These are phyloP conservation scores for Coronaproctus castanopsis DNA, from an alignment of 2,888 invertebrate genomes.

Conservation along the genomic window DNA sequence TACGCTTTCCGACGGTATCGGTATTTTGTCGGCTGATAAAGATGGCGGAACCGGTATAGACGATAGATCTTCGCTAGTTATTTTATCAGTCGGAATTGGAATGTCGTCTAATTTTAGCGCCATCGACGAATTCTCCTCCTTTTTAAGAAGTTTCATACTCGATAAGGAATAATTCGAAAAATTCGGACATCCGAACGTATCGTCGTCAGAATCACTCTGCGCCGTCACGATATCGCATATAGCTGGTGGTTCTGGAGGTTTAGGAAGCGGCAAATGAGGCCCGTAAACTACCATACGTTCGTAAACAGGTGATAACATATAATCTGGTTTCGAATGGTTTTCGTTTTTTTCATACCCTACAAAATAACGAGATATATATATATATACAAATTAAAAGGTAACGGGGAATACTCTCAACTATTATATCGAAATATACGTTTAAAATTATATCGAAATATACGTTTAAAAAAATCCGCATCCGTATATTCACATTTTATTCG, in stretches of 20 bases:
- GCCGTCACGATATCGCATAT: slow-evolving; percentile 7
- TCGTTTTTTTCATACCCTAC: too few species aligned
- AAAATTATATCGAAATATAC: too few species aligned
- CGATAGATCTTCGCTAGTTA: not conserved
- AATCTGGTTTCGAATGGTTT: not conserved
- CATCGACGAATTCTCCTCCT: slow-evolving; percentile 6
- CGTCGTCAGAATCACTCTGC: slow-evolving; percentile 25
- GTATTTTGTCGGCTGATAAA: too few species aligned
- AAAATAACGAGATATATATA: too few species aligned
- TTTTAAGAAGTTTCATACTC: slow-evolving; percentile 45
- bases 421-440: too few species aligned
- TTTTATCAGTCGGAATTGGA: not conserved
- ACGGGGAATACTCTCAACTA: too few species aligned
- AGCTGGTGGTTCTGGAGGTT: slow-evolving; percentile 29
- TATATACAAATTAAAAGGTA: too few species aligned
- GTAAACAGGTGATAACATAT: slow-evolving; percentile 7
- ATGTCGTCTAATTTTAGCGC: not conserved
- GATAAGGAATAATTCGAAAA: slow-evolving; percentile 67
- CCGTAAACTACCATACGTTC: slow-evolving; percentile 6
- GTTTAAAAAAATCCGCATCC: too few species aligned
- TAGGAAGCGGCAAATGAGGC: slow-evolving; percentile 17
- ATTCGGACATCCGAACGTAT: slow-evolving; percentile 49
- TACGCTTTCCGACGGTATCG: too few species aligned
- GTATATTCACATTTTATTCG: too few species aligned
- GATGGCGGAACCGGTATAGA: slow-evolving; percentile 8